Percentiles rank a stretch among this genome's conserved stretches.
phyloP scores from a whole-genome alignment of 2,888 invertebrate genomes.

The Ectemnius lituratus region DNA sequence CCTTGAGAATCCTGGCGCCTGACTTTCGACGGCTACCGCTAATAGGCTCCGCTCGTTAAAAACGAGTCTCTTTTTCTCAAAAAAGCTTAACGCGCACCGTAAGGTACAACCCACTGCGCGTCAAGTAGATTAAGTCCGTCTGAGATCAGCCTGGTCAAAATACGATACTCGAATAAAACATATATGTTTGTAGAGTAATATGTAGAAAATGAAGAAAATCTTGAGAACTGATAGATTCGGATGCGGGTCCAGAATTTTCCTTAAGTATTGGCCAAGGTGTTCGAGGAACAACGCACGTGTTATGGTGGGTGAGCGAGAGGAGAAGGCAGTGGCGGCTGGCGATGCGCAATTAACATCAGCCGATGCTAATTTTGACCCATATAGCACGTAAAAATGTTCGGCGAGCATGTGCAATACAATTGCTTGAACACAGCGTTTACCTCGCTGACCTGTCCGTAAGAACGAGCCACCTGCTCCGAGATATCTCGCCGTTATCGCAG shows the following conservation, averaged over 20 bases:
- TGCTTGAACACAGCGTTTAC: constrained; percentile 54
- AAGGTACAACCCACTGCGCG: constrained; percentile 14
- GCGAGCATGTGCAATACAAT: constrained; percentile 67
- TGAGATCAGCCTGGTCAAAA: too few relatives aligned
- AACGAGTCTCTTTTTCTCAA: constrained; percentile 14
- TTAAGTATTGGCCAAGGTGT: constrained; percentile 28
- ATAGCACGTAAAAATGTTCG: constrained; percentile 67
- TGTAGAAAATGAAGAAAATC: too few relatives aligned
- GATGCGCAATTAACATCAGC: constrained; percentile 66
- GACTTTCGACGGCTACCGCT: too few relatives aligned
- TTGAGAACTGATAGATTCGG: too few relatives aligned
- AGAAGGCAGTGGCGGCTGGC: constrained; percentile 37
- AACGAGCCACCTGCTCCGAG: constrained; percentile 56
- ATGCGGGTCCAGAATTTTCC: too few relatives aligned
- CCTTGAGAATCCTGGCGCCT: too few relatives aligned
- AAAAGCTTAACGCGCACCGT: background rate
- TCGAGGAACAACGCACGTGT: constrained; percentile 37
- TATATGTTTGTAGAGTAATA: too few relatives aligned
- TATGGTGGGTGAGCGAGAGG: constrained; percentile 30
- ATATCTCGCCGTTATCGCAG: constrained; percentile 55
- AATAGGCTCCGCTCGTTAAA: too few relatives aligned
- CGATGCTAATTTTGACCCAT: constrained; percentile 74
- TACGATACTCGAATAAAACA: too few relatives aligned
- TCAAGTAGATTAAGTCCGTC: constrained; percentile 1
- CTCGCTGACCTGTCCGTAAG: constrained; percentile 48